These are phyloP conservation scores for Urocynchramus pylzowi DNA, from an alignment of 2,113 vertebrate genomes.

Conservation along the genomic window DNA sequence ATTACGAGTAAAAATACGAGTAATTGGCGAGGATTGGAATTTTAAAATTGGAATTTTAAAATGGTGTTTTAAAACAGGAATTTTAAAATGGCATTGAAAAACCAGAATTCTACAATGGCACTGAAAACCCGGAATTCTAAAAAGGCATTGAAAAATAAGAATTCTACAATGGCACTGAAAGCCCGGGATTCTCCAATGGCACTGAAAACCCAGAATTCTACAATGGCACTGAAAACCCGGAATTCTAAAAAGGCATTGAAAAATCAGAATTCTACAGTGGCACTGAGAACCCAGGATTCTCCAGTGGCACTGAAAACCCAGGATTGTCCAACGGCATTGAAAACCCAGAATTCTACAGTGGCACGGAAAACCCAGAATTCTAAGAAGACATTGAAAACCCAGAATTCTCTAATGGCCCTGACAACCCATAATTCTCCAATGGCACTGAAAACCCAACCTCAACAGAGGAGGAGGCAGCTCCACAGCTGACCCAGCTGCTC, in stretches of 20 bases:
- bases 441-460: accelerated
- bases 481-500: accelerated
- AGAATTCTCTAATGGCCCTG: not conserved
- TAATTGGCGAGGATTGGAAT: too few species aligned
- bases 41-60: not conserved
- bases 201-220: too few species aligned
- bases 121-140: too few species aligned
- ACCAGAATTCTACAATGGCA: not conserved
- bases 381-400: too few species aligned
- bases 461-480: accelerated
- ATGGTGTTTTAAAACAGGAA: not conserved
- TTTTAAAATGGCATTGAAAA: not conserved
- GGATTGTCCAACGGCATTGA: too few species aligned
- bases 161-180: not conserved
- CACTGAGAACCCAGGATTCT: not conserved
- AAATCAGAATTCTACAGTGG: too few species aligned
- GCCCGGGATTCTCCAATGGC: too few species aligned
- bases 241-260: too few species aligned
- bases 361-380: too few species aligned
- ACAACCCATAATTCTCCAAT: not conserved
- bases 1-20: not conserved
- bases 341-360: too few species aligned
- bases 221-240: too few species aligned
- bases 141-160: too few species aligned
- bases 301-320: accelerated